Evolutionary conservation across 2,888 invertebrate species (phyloP).

Genomic region (Tigriopus californicus): DNA sequence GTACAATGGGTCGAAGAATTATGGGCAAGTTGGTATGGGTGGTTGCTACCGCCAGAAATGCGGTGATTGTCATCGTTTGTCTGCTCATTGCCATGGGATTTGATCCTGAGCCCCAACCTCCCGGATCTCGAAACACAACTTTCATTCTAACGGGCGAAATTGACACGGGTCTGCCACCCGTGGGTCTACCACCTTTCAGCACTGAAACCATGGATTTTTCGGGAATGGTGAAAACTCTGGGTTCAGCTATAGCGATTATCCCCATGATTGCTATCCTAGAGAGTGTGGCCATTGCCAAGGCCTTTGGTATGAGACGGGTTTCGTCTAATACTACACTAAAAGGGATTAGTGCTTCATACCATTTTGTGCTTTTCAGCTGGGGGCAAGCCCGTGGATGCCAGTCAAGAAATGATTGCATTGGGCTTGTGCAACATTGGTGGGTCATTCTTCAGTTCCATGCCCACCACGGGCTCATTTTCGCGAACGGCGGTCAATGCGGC

Average conservation of each 20-base stretch:
- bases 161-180: not conserved
- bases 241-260: constrained; percentile 63
- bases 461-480: constrained; percentile 68
- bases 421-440: constrained; percentile 63
- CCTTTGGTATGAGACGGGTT: constrained; percentile 53
- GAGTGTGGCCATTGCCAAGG: constrained; percentile 81
- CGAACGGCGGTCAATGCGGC: constrained; percentile 73
- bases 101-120: constrained; percentile 23
- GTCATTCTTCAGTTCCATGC: constrained; percentile 70
- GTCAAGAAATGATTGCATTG: constrained; percentile 76
- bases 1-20: too few relatives aligned
- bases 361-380: constrained; percentile 30
- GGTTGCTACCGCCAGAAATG: constrained; percentile 52
- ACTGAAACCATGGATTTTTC: not conserved
- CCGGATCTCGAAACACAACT: not conserved
- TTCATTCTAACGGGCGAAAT: constrained; percentile 10
- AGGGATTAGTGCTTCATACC: not conserved
- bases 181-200: constrained; percentile 1
- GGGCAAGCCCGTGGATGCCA: constrained; percentile 51
- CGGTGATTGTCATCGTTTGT: constrained; percentile 50
- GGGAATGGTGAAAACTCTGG: constrained; percentile 51
- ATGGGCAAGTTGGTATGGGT: constrained; percentile 36
- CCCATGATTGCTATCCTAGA: constrained; percentile 73
- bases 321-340: not conserved
- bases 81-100: constrained; percentile 43